These are phyloP conservation scores for Heliconius sara DNA, from an alignment of 2,888 invertebrate genomes.

Conservation along the genomic window DNA sequence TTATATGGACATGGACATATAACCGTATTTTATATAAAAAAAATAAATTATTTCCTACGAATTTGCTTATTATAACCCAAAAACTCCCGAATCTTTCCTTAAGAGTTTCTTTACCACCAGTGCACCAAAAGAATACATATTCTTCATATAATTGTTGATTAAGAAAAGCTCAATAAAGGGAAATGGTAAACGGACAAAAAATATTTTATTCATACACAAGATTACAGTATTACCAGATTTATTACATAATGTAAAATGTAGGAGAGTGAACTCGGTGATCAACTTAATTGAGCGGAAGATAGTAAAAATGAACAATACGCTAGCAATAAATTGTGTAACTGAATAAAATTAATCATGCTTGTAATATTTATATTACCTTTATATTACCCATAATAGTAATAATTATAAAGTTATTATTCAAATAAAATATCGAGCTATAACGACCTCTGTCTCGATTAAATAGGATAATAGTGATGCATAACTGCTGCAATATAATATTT, in stretches of 20 bases:
- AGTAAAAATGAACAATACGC: conserved; percentile 24
- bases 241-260: conserved; percentile 2
- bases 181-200: background rate
- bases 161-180: background rate
- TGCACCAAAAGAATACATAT: background rate
- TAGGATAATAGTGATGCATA: background rate
- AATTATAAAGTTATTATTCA: conserved; percentile 16
- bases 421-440: conserved; percentile 12
- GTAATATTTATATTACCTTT: conserved; percentile 7
- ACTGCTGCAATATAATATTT: background rate
- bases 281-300: conserved; percentile 21
- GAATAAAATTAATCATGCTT: conserved; percentile 5
- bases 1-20: background rate
- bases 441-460: background rate
- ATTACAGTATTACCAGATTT: background rate
- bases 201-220: background rate
- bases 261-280: background rate
- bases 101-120: no score
- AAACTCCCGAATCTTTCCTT: no score
- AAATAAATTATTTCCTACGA: no score
- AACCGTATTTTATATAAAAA: background rate
- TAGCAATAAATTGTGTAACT: conserved; percentile 27
- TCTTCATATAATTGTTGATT: background rate
- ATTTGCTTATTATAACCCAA: no score
- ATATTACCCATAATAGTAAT: conserved; percentile 12